A percentile compares a stretch with the other conserved stretches of the same genome.
phyloP scores from a whole-genome alignment of 2,797 vertebrate genomes.

The Tapera naevia region DNA sequence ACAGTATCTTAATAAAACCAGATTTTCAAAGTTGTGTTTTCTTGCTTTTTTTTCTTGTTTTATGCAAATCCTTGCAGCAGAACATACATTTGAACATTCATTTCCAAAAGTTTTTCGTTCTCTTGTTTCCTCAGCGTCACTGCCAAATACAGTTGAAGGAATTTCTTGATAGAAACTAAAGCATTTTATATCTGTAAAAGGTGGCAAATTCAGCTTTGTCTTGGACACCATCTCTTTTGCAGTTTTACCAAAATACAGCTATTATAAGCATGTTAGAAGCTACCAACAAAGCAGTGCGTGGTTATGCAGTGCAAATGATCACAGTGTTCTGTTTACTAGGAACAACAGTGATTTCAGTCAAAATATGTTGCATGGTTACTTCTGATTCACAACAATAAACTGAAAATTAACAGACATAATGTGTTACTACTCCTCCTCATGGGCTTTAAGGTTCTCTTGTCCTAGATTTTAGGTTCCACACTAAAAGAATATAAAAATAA shows the following conservation, averaged over 20 bases:
- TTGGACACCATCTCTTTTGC: not conserved
- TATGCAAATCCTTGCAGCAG: not conserved
- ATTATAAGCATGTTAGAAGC: not conserved
- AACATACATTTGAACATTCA: not conserved
- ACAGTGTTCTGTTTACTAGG: not conserved
- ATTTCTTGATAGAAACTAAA: constrained; percentile 19
- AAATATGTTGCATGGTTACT: not conserved
- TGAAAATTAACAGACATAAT: not conserved
- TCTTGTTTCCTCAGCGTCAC: not conserved
- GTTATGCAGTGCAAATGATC: not conserved
- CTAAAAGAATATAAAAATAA: not conserved
- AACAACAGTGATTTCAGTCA: not conserved
- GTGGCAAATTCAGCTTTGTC: not conserved
- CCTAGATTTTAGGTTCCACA: not conserved
- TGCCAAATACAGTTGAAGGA: constrained; percentile 9
- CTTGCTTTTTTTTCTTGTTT: not conserved
- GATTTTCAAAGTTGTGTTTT: constrained; percentile 20
- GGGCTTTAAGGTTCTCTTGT: not conserved
- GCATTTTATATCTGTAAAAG: constrained; percentile 1
- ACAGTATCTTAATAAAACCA: constrained; percentile 26
- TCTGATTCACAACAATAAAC: not conserved
- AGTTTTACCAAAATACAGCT: not conserved
- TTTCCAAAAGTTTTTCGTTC: not conserved
- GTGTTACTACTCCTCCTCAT: not conserved
- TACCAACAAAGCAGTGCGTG: not conserved